These are phyloP conservation scores for Orycteropus afer DNA, from an alignment of 2,113 vertebrate genomes.

Conservation along the genomic window DNA sequence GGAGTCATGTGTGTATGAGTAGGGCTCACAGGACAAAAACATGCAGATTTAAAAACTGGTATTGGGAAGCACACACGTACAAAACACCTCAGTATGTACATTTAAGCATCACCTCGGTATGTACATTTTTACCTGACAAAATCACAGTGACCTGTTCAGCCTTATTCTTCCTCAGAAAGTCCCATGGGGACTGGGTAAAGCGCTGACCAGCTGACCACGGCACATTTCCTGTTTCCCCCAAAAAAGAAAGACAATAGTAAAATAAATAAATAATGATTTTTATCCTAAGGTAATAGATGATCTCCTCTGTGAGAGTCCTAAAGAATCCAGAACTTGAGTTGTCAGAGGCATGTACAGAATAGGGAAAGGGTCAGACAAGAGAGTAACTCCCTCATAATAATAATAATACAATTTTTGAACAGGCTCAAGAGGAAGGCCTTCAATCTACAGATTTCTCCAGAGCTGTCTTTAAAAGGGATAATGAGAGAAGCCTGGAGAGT, in stretches of 20 bases:
- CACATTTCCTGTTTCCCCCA: slow-evolving; percentile 89
- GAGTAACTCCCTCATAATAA: not conserved
- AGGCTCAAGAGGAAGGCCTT: not conserved
- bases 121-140: slow-evolving; percentile 82
- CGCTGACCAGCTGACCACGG: slow-evolving; percentile 92
- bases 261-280: not conserved
- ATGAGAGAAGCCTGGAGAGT: not conserved
- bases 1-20: fast-evolving
- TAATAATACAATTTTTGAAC: no score
- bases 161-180: slow-evolving; percentile 92
- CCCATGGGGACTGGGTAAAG: slow-evolving; percentile 91
- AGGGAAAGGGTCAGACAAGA: not conserved
- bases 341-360: not conserved
- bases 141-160: slow-evolving; percentile 89
- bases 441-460: not conserved
- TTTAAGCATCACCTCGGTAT: fast-evolving
- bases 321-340: not conserved
- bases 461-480: not conserved
- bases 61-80: fast-evolving
- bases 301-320: not conserved
- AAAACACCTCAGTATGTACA: no score
- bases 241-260: slow-evolving; percentile 39
- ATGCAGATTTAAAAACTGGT: not conserved
- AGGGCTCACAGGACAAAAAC: not conserved
- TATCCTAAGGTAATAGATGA: not conserved